Conservation (phyloP, 2,113 vertebrate species). For the Prinia subflava region DNA sequence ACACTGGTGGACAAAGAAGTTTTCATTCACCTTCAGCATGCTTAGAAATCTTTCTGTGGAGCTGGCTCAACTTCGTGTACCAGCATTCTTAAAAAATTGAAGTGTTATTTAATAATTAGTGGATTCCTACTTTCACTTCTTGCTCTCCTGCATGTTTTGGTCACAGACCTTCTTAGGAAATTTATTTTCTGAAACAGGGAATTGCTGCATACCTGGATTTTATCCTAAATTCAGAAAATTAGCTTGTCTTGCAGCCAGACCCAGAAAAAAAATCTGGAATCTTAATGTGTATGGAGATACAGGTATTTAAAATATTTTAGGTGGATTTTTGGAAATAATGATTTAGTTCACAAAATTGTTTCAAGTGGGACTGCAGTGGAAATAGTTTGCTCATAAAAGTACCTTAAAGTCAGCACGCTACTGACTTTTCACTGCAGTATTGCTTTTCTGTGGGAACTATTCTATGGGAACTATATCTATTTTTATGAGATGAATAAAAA, state of each 20-base stretch:
- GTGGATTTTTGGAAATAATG: background rate
- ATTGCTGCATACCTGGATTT: background rate
- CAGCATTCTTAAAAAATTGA: background rate
- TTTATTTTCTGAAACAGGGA: background rate
- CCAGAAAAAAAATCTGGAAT: background rate
- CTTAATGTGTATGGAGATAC: background rate
- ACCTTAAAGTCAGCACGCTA: background rate
- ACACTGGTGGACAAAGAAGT: accelerated
- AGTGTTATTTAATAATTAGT: background rate
- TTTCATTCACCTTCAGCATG: background rate
- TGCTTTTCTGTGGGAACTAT: background rate
- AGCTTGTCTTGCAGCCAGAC: background rate
- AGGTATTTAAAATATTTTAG: background rate
- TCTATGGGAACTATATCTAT: background rate
- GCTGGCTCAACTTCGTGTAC: background rate
- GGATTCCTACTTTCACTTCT: background rate
- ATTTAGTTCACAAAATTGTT: background rate
- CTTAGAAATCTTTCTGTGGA: background rate
- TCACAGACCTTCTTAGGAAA: background rate
- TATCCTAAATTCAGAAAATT: background rate
- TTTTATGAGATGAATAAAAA: background rate
- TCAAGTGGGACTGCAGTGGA: background rate
- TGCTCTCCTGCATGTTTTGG: background rate
- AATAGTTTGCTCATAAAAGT: background rate
- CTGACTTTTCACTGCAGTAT: background rate